Evolutionary conservation across 2,797 vertebrate genomes (phyloP), one percentile per base, ranked within the genome.

Genomic region (Falco biarmicus): DNA sequence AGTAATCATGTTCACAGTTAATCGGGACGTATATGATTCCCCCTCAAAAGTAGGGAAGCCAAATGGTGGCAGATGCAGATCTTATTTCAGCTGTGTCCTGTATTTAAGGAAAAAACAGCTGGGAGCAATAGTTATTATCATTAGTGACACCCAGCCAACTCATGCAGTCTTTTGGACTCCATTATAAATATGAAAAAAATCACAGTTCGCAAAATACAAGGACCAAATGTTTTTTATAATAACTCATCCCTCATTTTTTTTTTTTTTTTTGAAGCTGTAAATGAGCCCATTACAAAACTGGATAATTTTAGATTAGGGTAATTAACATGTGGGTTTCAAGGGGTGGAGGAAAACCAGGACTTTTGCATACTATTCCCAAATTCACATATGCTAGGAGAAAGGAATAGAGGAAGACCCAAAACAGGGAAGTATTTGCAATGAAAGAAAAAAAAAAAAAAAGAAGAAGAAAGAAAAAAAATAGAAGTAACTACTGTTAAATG

Each of bases 121-220:
- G 86, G 31, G 75, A 90, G 41, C 71, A 78, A 80, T 65, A 80
- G 78, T 90, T 71, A n/a, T 83, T 82, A 50, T 45, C 68, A 83
- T 78, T 78, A 93, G 88, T 85, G 78, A 96, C 70, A 87, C 71
- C 57, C 56, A 65, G 81, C 84, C 84, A 95, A 89, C 60, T 70
- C 39, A 68, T 54, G 28, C 29, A 85, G 78, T 11, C 3, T 66
- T 95, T 90, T 57, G 73, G 66, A 61, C 29, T 93, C 45, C 5
- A 28, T 74, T 85, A 22, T 56, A 83, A 77, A 37, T 51, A n/a
- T 2, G 25, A 65, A 80, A 91, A 91, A 77, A 78, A 65, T 73
- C 39, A 28, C 32, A 70, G 61, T 73, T 95, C 10, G 0, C 12
- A 25, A 81, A 95, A 91, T 37, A 48, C n/a, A 37, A 17, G 5